Evolutionary conservation across 2,888 invertebrate species (phyloP), one percentile per base, ranked within the genome.

Genomic region (Drosophila mimetica): DNA sequence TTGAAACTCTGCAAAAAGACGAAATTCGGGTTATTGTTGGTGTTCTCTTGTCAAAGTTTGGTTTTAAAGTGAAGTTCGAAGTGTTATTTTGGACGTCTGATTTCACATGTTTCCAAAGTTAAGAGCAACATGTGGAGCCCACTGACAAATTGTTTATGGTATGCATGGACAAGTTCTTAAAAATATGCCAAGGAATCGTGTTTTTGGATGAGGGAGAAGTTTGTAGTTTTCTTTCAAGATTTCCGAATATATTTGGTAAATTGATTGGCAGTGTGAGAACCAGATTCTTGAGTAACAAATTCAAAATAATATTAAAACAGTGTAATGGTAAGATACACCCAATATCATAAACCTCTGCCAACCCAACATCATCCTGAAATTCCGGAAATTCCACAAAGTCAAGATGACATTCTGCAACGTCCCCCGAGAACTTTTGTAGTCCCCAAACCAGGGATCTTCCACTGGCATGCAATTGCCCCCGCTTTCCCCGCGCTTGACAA

Each of bases 1-100:
- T 90, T 90, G 90, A 91, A 91, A 90, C 91, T 91, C 91, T 91
- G 90, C 51, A 87, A 84, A 69, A 63, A 61, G 9, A 11, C 57
- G 47, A 37, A 54, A 60, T 42, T 28, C 28, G 4, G 4, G n/a
- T 30, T 20, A 55, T 57, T 71, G 6, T n/a, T 42, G 32, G 67
- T 60, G 55, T 70, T 36, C 44, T 20, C 58, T 22, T 55, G 16
- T 47, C 71, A 55, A 72, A 65, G 64, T 52, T 66, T 41, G 9
- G 14, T 20, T 18, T 61, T 13, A 60, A 71, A 85, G 63, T 83
- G 86, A 58, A 53, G 55, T 58, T 54, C 7, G 18, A 55, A 55
- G 28, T 14, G 9, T 6, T 47, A 34, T 42, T 20, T 32, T 37
- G 25, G 39, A n/a, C 22, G 22, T 46, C 18, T 30, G 44, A 22